Base-by-base conservation (phyloP, 2,888 invertebrate genomes). In the Tetrapedia diversipes region DNA sequence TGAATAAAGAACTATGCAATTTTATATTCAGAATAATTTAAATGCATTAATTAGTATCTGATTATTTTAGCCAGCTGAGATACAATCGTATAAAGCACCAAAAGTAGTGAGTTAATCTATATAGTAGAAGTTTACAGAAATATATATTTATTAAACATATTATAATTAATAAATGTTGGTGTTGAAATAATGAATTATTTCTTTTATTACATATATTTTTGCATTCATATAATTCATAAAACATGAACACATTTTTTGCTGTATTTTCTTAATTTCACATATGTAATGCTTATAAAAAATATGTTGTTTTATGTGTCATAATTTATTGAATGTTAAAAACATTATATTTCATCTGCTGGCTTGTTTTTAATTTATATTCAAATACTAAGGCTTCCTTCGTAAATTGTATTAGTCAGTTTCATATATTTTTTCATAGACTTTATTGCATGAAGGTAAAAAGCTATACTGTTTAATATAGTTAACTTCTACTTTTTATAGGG, bases 401-500 rank as follows among this genome's bases (percentile, higher is more conserved):
- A 32, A 34, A 32, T 29, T 51, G 4, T 32, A 8, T 19, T 45
- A 16, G 10, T 41, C 4, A 11, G 2, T n/a, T 14, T 10, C 14
- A 16, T 14, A 8, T 41, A 14, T 27, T 8, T 14, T 3, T 22
- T 1, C 1, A n/a, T 54, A 32, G 11, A 22, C 4, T 37, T 10
- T 6, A 19, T 14, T 54, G 16, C 1, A 27, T n/a, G 32, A 2
- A 37, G 37, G 6, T 29, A 14, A 11, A 22, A 19, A 32, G n/a
- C 39, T 24, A 7, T 11, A 32, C 14, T 37, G 29, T 41, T 27
- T 60, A 70, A 37, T 72, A 61, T 47, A 22, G 27, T 49, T 37
- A 51, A 29, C 41, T 22, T 34, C 16, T 66, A 68, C 60, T 56
- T 56, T 51, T 49, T 10, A 27, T 16, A 94, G 92, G 96, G 96